Evolutionary conservation across 1,140 invertebrate species (phyloP).

Genomic region (Zaprionus vittiger): DNA sequence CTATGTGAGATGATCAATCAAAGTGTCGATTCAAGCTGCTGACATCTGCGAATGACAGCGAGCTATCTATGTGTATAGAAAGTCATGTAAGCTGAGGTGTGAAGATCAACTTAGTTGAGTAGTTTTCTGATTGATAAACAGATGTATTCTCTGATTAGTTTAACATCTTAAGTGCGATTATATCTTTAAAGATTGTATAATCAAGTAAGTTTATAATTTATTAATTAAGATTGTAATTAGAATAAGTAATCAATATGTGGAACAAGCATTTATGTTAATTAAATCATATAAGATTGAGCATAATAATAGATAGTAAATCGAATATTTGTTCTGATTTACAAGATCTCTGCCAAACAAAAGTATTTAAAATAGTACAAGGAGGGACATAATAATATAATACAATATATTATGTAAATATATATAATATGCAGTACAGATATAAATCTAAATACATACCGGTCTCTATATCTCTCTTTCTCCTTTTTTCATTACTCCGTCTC

Average conservation of each 20-base stretch:
- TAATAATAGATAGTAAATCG: too few relatives aligned
- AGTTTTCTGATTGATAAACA: neutral
- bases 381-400: too few relatives aligned
- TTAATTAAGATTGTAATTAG: neutral
- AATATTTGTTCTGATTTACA: too few relatives aligned
- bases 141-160: neutral
- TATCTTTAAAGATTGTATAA: neutral
- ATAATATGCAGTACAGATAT: too few relatives aligned
- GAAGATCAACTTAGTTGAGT: neutral
- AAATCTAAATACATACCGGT: too few relatives aligned
- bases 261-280: neutral
- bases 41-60: neutral
- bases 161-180: neutral
- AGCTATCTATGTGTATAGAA: neutral
- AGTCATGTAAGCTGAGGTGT: neutral
- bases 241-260: neutral
- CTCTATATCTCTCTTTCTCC: too few relatives aligned
- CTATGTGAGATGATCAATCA: conserved; percentile 19
- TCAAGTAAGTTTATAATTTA: neutral
- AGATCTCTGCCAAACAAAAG: too few relatives aligned
- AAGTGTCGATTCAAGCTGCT: conserved; percentile 1
- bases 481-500: neutral
- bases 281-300: too few relatives aligned
- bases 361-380: too few relatives aligned
- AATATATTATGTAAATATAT: too few relatives aligned